Base-by-base conservation (phyloP, 1,140 invertebrate genomes). In the Cydia amplana region DNA sequence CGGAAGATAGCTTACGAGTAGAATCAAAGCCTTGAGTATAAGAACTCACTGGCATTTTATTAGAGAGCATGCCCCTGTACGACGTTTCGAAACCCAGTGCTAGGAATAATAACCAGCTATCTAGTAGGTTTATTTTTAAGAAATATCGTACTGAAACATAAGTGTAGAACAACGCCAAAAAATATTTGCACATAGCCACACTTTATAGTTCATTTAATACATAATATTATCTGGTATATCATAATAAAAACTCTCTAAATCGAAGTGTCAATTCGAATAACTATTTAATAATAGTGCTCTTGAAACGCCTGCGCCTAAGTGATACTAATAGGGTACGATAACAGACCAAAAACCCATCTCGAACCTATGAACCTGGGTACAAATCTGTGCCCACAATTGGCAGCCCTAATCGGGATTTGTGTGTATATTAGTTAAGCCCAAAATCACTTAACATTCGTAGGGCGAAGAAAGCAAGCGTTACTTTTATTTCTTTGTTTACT, bases 271-370 rank as follows among this genome's bases (percentile, higher is more conserved):
- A 23, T n/a, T 7, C 20, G 10, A 60, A 60, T 60, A 60, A 60
- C 55, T 60, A 12, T 12, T 46, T 46, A 60, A 60, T 60, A 23
- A 9, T n/a, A n/a, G n/a, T 60, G 18, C 12, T 65, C 23, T 65
- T 32, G 12, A 65, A 65, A 65, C 14, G 64, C 16, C 23, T 65
- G 28, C 7, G 55, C 18, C 55, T 60, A 70, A 70, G 28, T 43
- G 40, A 51, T 73, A 18, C 12, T 49, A 73, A 73, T 73, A 73
- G 43, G 72, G 46, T 51, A 46, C 72, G 46, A 23, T 28, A 73
- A 46, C 72, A 70, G 65, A 40, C 28, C 65, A 70, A 32, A 36
- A 18, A 55, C 65, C 18, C n/a, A 70, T 18, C 72, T 49, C 18
- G 36, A 72, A 43, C 70, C 32, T 40, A 25, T 49, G 0, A 72